phyloP scores from a whole-genome alignment of 2,888 invertebrate genomes.

The Teleiodes luculella region DNA sequence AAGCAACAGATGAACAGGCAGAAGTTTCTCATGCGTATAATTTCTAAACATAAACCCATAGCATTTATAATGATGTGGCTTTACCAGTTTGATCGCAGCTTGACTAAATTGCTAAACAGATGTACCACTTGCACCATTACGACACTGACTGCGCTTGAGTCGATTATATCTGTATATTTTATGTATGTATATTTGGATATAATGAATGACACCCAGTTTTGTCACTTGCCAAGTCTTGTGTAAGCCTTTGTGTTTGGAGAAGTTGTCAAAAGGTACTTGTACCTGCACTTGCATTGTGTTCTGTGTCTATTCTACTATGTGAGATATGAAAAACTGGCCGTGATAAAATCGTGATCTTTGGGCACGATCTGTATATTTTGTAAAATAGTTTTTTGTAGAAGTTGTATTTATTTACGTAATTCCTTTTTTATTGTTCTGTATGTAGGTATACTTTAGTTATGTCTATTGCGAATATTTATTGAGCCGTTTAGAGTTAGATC shows the following conservation, averaged over 20 bases:
- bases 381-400: too few species aligned
- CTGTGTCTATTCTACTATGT: too few species aligned
- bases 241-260: slow-evolving; percentile 3
- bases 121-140: not conserved
- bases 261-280: not conserved
- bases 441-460: too few species aligned
- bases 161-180: not conserved
- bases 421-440: too few species aligned
- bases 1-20: not conserved
- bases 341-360: too few species aligned
- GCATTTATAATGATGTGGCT: not conserved
- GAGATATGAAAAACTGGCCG: too few species aligned
- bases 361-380: too few species aligned
- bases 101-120: not conserved
- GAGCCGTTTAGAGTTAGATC: too few species aligned
- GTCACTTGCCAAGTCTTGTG: slow-evolving; percentile 2
- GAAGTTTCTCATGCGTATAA: not conserved
- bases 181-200: not conserved
- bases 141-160: not conserved
- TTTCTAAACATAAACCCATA: not conserved
- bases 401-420: too few species aligned
- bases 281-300: not conserved
- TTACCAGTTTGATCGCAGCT: slow-evolving; percentile 1
- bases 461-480: too few species aligned
- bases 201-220: slow-evolving; percentile 3